Evolutionary conservation across 2,888 invertebrate genomes (phyloP).

Genomic region (Axea sp.): DNA sequence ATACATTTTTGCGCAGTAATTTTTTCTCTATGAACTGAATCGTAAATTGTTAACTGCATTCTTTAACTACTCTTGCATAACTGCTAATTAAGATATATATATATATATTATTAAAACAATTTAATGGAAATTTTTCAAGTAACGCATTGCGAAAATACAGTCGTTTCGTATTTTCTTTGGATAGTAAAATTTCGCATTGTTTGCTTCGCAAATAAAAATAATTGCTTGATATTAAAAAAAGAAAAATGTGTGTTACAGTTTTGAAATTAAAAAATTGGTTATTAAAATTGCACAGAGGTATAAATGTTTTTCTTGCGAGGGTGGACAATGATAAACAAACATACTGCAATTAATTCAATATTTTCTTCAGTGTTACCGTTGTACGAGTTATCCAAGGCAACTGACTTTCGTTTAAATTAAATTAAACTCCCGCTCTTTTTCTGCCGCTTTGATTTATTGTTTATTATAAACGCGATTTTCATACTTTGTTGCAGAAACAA

Average conservation of each 20-base stretch:
- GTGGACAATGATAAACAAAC: not conserved
- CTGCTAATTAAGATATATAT: conserved; percentile 15
- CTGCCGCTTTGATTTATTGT: conserved; percentile 6
- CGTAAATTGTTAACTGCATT: conserved; percentile 25
- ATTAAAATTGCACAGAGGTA: too few species aligned
- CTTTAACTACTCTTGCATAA: conserved; percentile 18
- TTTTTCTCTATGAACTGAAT: conserved; percentile 13
- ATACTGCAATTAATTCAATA: not conserved
- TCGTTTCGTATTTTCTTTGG: not conserved
- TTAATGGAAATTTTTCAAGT: conserved; percentile 16
- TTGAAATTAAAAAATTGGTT: too few species aligned
- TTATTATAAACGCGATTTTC: conserved; percentile 23
- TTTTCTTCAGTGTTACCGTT: too few species aligned
- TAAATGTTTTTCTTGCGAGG: too few species aligned
- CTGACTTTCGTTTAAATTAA: not conserved
- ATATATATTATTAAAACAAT: conserved; percentile 12
- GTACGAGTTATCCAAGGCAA: not conserved
- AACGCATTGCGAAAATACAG: conserved; percentile 10
- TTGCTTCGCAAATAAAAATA: not conserved
- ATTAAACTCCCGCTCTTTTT: conserved; percentile 8
- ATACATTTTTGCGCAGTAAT: too few species aligned
- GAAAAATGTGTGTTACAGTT: too few species aligned
- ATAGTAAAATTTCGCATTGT: not conserved
- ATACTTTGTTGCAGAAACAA: conserved; percentile 21
- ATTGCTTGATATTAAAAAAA: not conserved